Evolutionary conservation across 2,888 invertebrate genomes (phyloP).

Genomic region (Drosophila siamana): DNA sequence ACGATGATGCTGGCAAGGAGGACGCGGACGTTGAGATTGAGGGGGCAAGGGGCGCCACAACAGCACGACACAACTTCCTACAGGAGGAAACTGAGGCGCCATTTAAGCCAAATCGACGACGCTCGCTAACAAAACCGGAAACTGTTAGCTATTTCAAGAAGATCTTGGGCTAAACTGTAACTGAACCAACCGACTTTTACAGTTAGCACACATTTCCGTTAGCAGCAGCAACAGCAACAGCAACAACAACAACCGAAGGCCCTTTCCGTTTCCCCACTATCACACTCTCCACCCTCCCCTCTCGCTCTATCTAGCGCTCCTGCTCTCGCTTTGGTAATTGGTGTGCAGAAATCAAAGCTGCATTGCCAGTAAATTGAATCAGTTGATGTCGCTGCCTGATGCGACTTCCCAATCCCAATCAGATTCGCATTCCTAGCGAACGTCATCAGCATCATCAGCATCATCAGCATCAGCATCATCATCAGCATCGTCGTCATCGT

Average conservation of each 20-base stretch:
- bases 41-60: constrained; percentile 52
- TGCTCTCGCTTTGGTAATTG: constrained; percentile 47
- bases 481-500: constrained; percentile 7
- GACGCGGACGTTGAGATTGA: constrained; percentile 29
- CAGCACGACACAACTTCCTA: constrained; percentile 83
- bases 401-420: constrained; percentile 29
- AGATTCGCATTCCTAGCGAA: too few relatives aligned
- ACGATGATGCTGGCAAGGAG: not conserved
- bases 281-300: not conserved
- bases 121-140: constrained; percentile 85
- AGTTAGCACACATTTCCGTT: constrained; percentile 64
- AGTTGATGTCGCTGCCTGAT: constrained; percentile 47
- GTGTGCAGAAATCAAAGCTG: constrained; percentile 63
- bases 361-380: constrained; percentile 62
- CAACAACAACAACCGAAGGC: not conserved
- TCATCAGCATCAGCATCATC: constrained; percentile 6
- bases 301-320: not conserved
- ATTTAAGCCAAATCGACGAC: constrained; percentile 85
- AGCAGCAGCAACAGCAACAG: constrained; percentile 1
- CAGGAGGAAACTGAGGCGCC: constrained; percentile 84
- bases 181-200: constrained; percentile 48
- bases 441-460: constrained; percentile 12
- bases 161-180: constrained; percentile 83
- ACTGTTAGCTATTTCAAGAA: constrained; percentile 85
- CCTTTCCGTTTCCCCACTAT: not conserved